These are phyloP conservation scores for Apamea monoglypha DNA, from an alignment of 2,888 invertebrate genomes.

Conservation along the genomic window DNA sequence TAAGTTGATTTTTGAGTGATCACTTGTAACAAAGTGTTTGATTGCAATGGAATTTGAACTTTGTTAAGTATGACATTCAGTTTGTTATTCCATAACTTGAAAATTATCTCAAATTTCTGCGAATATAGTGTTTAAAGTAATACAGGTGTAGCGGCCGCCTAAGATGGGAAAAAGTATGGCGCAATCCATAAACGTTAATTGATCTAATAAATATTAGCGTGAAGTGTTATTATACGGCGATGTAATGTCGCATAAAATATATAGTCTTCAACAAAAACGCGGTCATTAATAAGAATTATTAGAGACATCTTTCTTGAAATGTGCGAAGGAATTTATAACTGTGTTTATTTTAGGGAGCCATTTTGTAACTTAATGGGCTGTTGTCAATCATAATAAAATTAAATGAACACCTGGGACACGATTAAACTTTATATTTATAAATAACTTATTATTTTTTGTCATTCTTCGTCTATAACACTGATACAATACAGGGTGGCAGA, in stretches of 20 bases:
- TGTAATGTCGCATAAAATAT: slow-evolving; percentile 52
- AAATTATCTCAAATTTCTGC: not conserved
- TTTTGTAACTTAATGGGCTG: slow-evolving; percentile 26
- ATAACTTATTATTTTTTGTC: too few species aligned
- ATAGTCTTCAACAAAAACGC: slow-evolving; percentile 48
- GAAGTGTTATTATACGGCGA: slow-evolving; percentile 46
- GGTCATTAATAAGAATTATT: slow-evolving; percentile 56
- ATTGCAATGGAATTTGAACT: not conserved
- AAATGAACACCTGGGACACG: slow-evolving; percentile 9
- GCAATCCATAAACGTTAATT: slow-evolving; percentile 55
- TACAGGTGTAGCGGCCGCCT: not conserved
- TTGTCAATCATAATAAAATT: slow-evolving; percentile 23
- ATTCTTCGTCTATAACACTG: not conserved
- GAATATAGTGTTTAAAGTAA: too few species aligned
- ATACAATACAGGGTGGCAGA: not conserved
- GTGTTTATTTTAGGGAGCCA: slow-evolving; percentile 34
- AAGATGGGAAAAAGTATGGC: slow-evolving; percentile 65
- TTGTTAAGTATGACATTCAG: not conserved
- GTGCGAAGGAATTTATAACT: slow-evolving; percentile 50
- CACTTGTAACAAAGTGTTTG: not conserved
- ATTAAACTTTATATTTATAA: not conserved
- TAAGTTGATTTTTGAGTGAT: not conserved
- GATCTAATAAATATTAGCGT: slow-evolving; percentile 43
- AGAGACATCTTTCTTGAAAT: slow-evolving; percentile 54
- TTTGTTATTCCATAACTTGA: not conserved